Evolutionary conservation across 1,140 invertebrate species (phyloP).

Genomic region (Pollicipes pollicipes): DNA sequence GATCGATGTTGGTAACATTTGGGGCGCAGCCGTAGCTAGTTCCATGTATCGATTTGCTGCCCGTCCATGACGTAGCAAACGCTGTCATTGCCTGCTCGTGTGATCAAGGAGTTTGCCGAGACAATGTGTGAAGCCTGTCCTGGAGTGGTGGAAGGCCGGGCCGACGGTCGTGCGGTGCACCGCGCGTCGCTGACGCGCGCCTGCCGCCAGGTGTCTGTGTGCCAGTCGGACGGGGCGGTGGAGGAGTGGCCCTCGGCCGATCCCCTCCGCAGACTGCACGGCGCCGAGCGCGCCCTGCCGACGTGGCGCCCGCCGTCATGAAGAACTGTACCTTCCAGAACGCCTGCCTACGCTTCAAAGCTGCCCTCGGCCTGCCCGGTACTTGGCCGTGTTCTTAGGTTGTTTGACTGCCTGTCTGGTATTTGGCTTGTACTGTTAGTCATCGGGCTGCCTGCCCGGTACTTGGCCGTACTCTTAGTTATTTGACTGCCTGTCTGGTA

Average conservation of each 20-base stretch:
- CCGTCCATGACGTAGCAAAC: not conserved
- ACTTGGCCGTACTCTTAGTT: no score
- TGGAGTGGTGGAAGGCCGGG: no score
- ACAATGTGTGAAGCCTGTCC: no score
- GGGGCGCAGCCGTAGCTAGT: not conserved
- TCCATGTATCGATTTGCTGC: not conserved
- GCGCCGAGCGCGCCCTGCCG: conserved; percentile 12
- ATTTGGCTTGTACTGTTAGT: no score
- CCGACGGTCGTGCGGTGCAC: no score
- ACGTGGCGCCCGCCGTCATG: conserved; percentile 13
- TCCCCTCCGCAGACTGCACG: conserved; percentile 7
- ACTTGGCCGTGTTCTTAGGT: no score
- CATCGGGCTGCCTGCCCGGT: no score
- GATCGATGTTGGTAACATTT: not conserved
- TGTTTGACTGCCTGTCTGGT: no score
- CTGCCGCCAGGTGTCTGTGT: conserved; percentile 13
- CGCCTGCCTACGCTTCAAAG: conserved; percentile 49
- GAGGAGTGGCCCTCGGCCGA: not conserved
- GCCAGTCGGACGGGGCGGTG: conserved; percentile 7
- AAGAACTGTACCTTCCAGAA: conserved; percentile 45
- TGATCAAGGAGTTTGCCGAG: no score
- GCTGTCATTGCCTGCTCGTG: no score
- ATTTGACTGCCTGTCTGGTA: no score
- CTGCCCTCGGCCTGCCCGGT: conserved; percentile 49
- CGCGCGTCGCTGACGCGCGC: no score